phyloP scores from a whole-genome alignment of 2,888 invertebrate species.

The Timema podura region DNA sequence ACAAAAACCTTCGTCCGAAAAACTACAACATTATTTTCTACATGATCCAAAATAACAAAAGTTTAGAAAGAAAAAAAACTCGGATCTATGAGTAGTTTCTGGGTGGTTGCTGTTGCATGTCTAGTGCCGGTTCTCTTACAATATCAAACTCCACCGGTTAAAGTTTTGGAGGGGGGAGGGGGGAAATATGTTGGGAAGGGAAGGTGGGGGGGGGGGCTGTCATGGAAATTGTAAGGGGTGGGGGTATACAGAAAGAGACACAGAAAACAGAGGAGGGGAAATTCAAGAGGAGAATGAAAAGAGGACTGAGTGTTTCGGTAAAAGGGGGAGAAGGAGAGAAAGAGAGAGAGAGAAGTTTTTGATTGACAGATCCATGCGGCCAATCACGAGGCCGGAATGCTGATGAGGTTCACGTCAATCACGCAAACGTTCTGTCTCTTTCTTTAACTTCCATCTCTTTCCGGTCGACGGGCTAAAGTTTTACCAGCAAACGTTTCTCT shows the following conservation, averaged over 20 bases:
- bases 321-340: constrained; percentile 7
- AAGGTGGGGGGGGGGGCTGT: constrained; percentile 4
- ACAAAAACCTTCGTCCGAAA: no score
- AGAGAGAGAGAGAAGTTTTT: constrained; percentile 48
- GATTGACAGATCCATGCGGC: constrained; percentile 78
- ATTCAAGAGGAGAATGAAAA: constrained; percentile 14
- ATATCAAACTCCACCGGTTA: background rate
- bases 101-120: no score
- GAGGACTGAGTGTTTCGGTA: background rate
- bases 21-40: no score
- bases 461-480: background rate
- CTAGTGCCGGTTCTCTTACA: no score
- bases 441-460: constrained; percentile 19
- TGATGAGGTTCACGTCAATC: constrained; percentile 77
- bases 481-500: no score
- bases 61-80: no score
- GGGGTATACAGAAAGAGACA: no score
- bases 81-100: no score
- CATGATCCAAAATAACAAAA: no score
- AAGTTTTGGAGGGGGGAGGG: constrained; percentile 15
- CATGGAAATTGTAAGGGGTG: no score
- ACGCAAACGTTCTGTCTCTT: constrained; percentile 36
- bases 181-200: constrained; percentile 17
- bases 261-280: no score
- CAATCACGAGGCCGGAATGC: constrained; percentile 71